These are phyloP conservation scores for Patiria miniata DNA, from an alignment of 35 echinoderm and acorn worm genomes.

Conservation along the genomic window DNA sequence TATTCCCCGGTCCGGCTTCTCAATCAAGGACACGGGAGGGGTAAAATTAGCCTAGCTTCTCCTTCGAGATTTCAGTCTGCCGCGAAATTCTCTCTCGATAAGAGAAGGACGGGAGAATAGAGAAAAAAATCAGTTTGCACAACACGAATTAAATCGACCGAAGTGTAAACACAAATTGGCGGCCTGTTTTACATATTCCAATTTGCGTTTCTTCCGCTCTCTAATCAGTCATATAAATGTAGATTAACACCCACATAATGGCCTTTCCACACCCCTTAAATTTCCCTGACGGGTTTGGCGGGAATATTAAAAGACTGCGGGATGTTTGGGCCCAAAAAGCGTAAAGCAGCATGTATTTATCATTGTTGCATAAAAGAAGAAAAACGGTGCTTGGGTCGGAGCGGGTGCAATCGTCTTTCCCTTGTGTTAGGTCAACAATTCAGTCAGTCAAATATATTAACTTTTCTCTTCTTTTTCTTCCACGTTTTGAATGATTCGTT, in stretches of 20 bases:
- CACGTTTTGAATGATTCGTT: no score
- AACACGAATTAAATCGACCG: neutral
- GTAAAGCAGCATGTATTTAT: no score
- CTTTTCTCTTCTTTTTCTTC: no score
- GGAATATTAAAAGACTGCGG: neutral
- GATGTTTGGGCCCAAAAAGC: no score
- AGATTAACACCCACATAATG: neutral
- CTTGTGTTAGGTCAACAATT: no score
- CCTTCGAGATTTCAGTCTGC: neutral
- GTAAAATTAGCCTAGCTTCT: neutral
- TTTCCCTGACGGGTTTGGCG: neutral
- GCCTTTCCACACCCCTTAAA: neutral
- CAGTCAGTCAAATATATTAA: no score
- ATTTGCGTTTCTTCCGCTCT: neutral
- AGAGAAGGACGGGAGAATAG: neutral
- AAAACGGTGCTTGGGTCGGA: no score
- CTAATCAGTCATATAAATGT: conserved; percentile 32
- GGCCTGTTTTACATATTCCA: no score
- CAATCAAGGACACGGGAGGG: neutral
- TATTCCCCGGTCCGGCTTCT: neutral
- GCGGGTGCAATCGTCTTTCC: no score
- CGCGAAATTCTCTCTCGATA: neutral
- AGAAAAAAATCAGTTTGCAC: neutral
- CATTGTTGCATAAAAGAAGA: no score
- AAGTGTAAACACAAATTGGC: neutral